Base-by-base conservation (phyloP, 2,888 invertebrate species). In the Chironomus riparius region DNA sequence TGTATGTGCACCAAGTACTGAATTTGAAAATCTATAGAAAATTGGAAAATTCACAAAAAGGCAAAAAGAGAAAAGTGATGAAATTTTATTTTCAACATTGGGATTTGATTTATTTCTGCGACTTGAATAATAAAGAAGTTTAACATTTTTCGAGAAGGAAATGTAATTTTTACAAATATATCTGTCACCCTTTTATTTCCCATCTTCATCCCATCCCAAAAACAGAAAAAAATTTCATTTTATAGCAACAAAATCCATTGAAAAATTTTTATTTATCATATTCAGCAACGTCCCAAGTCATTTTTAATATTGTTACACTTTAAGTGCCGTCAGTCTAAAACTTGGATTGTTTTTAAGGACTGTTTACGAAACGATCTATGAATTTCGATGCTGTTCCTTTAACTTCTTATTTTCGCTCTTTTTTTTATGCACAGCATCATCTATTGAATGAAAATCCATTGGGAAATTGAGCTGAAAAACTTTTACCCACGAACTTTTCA, bases 51-150 rank as follows among this genome's bases (percentile, higher is more conserved):
- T 28, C 4, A 7, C 3, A 56, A 6, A 15, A 56, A 38, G 1
- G 56, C 7, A 56, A 18, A 56, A 15, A 7, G 15, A 50, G 50
- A 56, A 56, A 18, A 18, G 56, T 56, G 56, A 56, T 56, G 56
- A 56, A 56, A 56, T 56, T 56, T 56, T 56, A 7, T 56, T n/a
- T 15, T 56, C 65, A 65, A 65, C 24, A 21, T 21, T 24, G 65
- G 65, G 65, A 65, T 65, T 65, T 65, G 65, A 65, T 65, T 65
- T 65, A 65, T 65, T 24, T 65, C 24, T 65, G 65, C 65, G 65
- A 24, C 65, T 65, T 65, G 65, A 24, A 24, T 56, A 56, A 56
- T 56, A 56, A 56, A 56, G 56, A 56, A 56, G 56, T 56, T n/a
- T n/a, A n/a, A n/a, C n/a, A n/a, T n/a, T n/a, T n/a, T n/a, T 56